phyloP scores from a whole-genome alignment of 2,797 vertebrate species.

The Peromyscus nudipes region DNA sequence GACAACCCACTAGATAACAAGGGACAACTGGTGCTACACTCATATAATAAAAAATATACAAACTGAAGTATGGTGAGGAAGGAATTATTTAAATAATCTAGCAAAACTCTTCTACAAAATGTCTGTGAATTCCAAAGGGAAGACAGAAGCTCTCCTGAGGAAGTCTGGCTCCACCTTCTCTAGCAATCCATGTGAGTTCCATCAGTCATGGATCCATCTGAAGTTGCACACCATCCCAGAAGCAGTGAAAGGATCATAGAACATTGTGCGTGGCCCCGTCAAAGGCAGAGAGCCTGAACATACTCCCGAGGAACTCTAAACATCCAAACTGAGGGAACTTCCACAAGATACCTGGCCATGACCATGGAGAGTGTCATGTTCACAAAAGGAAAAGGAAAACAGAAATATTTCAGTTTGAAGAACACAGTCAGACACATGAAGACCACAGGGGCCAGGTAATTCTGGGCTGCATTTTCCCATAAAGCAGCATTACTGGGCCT shows the following conservation, averaged over 20 bases:
- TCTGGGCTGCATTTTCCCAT: neutral
- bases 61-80: neutral
- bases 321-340: neutral
- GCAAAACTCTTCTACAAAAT: neutral
- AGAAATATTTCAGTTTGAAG: neutral
- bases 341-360: neutral
- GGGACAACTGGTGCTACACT: neutral
- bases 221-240: accelerated
- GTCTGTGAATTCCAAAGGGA: neutral
- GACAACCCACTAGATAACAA: neutral
- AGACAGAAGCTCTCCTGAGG: neutral
- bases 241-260: accelerated
- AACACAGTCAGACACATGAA: neutral
- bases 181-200: too few species aligned
- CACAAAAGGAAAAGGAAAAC: neutral
- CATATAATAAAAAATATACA: neutral
- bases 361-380: neutral
- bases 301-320: neutral
- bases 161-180: neutral
- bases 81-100: neutral
- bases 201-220: accelerated
- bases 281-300: too few species aligned
- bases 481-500: neutral
- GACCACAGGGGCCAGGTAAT: accelerated
- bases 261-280: accelerated